phyloP scores from a whole-genome alignment of 92 coral and sea anemone genomes.

The Zoanthus sansibaricus region DNA sequence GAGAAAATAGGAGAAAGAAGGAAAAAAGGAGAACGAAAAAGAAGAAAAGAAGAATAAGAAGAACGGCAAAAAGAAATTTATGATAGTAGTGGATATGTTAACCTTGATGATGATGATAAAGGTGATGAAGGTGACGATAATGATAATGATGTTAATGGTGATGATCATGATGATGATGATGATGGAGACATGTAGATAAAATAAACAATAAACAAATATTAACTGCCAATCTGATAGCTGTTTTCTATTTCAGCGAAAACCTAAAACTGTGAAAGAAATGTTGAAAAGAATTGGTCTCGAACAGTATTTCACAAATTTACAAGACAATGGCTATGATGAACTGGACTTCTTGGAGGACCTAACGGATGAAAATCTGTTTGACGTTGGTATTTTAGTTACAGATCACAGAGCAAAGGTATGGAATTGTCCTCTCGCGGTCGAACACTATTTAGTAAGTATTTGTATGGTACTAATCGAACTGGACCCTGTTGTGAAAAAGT shows the following conservation, averaged over 20 bases:
- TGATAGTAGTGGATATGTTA: neutral
- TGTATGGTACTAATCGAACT: no score
- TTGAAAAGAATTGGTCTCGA: slow-evolving; percentile 80
- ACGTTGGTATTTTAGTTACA: slow-evolving; percentile 67
- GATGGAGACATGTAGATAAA: neutral
- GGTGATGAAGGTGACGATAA: neutral
- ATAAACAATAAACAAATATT: no score
- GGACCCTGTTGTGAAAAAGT: no score
- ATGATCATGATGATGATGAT: neutral
- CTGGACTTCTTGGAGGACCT: slow-evolving; percentile 82
- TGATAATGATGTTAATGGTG: neutral
- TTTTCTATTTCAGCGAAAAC: slow-evolving; percentile 63
- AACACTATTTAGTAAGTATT: no score
- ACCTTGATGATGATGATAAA: neutral
- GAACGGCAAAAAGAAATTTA: neutral
- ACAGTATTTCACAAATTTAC: slow-evolving; percentile 67
- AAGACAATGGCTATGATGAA: slow-evolving; percentile 81
- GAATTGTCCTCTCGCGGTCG: neutral
- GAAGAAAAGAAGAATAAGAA: neutral
- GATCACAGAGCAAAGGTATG: slow-evolving; percentile 65
- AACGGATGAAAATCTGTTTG: slow-evolving; percentile 68
- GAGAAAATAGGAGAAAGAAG: neutral
- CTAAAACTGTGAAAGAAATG: slow-evolving; percentile 77
- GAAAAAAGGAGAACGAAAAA: neutral
- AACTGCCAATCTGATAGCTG: neutral